phyloP scores from a whole-genome alignment of 1,140 invertebrate species.

The Zophobas atratus region DNA sequence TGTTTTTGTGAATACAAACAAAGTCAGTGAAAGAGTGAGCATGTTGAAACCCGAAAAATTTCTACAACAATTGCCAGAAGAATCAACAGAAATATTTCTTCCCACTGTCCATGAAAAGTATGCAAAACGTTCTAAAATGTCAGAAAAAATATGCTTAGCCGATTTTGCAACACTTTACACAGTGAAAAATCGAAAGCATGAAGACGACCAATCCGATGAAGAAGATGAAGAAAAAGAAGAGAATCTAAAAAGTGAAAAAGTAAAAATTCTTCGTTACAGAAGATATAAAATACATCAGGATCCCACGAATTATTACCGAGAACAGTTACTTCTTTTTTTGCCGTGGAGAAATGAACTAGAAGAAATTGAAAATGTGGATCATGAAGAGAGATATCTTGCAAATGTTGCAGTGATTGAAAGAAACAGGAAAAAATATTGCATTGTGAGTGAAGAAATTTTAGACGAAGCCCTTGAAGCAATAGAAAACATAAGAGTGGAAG shows the following conservation, averaged over 20 bases:
- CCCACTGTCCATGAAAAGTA: slow-evolving; percentile 42
- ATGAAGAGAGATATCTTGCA: slow-evolving; percentile 14
- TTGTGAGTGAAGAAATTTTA: too few species aligned
- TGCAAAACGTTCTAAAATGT: not conserved
- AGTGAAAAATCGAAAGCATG: slow-evolving; percentile 11
- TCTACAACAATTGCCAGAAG: not conserved
- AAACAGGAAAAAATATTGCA: slow-evolving; percentile 37
- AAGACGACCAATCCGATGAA: slow-evolving; percentile 3
- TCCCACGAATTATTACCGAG: slow-evolving; percentile 56
- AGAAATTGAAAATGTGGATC: slow-evolving; percentile 54
- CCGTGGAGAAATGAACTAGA: slow-evolving; percentile 58
- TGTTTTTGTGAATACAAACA: slow-evolving; percentile 50
- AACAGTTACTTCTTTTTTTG: slow-evolving; percentile 59
- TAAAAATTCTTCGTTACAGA: slow-evolving; percentile 29
- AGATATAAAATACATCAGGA: slow-evolving; percentile 50
- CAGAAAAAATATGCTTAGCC: slow-evolving; percentile 30
- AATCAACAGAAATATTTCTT: not conserved
- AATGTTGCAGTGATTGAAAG: slow-evolving; percentile 13
- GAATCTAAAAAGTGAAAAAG: slow-evolving; percentile 18
- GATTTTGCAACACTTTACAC: slow-evolving; percentile 29
- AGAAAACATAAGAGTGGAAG: slow-evolving; percentile 7
- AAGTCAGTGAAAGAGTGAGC: slow-evolving; percentile 23
- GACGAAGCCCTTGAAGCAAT: not conserved
- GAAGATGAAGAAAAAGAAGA: not conserved
- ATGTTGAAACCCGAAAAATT: slow-evolving; percentile 47